Conservation (phyloP, 2,113 vertebrate species). For the Gallinago paraguaiae region DNA sequence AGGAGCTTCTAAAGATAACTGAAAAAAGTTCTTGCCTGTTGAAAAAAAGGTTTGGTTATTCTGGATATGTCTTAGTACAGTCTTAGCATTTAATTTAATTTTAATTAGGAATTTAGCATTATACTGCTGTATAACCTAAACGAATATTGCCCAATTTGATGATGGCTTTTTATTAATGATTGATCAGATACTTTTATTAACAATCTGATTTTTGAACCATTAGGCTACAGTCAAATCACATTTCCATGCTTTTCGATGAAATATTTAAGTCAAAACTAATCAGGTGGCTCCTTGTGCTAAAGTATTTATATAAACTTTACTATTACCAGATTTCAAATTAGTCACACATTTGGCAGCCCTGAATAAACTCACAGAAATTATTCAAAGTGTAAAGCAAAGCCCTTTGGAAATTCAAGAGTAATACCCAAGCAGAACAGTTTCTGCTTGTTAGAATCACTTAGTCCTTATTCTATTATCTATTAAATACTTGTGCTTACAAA, state of each 20-base stretch:
- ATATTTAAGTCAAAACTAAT: background rate
- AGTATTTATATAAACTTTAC: background rate
- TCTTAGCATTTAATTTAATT: constrained; percentile 24
- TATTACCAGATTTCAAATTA: background rate
- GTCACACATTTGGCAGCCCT: background rate
- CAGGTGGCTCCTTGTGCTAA: background rate
- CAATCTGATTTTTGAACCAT: background rate
- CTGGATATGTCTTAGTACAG: background rate
- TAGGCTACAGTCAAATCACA: background rate
- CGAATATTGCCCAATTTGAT: background rate
- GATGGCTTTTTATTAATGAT: background rate
- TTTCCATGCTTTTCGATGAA: background rate
- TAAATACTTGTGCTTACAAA: background rate
- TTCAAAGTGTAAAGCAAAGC: background rate
- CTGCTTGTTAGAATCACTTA: background rate
- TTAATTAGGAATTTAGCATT: constrained; percentile 17
- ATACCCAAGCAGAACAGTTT: background rate
- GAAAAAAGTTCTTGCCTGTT: background rate
- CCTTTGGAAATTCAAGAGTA: background rate
- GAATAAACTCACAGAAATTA: background rate
- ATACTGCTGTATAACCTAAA: background rate
- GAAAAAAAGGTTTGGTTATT: constrained; percentile 19
- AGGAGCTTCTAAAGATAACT: constrained; percentile 12
- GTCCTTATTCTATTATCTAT: background rate
- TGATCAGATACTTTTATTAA: background rate